Base-by-base conservation (phyloP, 2,888 invertebrate species). In the Elysia crispata region DNA sequence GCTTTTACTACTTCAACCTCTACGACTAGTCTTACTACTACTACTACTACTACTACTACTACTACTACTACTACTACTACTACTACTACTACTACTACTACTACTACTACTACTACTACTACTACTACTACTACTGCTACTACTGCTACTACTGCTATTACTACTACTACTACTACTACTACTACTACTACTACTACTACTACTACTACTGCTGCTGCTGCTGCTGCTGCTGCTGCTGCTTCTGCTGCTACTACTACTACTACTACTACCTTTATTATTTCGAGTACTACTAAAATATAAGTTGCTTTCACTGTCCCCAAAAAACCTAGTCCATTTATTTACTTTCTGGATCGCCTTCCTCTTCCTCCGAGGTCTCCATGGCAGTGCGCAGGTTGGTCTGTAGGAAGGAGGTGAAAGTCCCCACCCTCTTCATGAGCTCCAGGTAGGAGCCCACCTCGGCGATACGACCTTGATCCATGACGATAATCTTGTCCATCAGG, bases 381-480 rank as follows among this genome's bases (percentile, higher is more conserved):
- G 25, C 28, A 18, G 30, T 69, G 28, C 49, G 64, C 41, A 80
- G 23, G 15, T 76, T 33, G 1, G 75, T 15, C 76, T 69, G n/a
- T 30, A 80, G 25, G 25, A 80, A 80, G 49, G 69, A 69, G 5
- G 80, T 57, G 25, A 81, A 74, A 30, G 67, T 41, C 1, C 75
- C 78, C 82, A 93, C 96, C 92, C 95, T 96, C 85, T 95, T 95
- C 82, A 98, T 91, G 87, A 99, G 93, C 90, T 98, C 95, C 86
- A 95, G 95, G 92, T 98, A 99, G 13, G 96, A 95, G 75, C 98
- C 98, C 72, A 93, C 94, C 92, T 99, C 98, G 0, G 96, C 96
- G 25, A 99, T 94, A 88, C 95, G 94, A 0, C 98, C 98, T 87
- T 96, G 94, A 76, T 95, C 95, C 88, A 99, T 92, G 13, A 98